Conservation (phyloP, 2,113 vertebrate genomes). For the Ictalurus furcatus region DNA sequence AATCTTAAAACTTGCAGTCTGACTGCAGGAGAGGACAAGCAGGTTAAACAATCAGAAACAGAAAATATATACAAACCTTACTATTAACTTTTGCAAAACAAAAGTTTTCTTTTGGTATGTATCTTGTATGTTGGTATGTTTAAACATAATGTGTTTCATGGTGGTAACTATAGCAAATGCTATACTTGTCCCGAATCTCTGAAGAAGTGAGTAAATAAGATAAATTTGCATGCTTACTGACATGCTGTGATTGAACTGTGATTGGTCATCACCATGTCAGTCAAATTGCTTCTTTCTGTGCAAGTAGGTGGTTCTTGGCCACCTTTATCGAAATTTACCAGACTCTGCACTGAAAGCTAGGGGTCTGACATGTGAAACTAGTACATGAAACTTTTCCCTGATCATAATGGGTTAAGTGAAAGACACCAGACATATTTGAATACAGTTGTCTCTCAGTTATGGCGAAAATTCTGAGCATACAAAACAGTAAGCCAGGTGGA, state of each 20-base stretch:
- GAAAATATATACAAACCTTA: background rate
- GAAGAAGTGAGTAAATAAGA: background rate
- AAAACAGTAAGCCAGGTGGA: conserved; percentile 27
- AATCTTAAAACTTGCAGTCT: background rate
- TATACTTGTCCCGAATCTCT: background rate
- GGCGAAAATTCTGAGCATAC: background rate
- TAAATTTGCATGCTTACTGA: background rate
- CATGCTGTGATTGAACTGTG: background rate
- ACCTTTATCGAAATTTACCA: background rate
- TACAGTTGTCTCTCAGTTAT: conserved; percentile 3
- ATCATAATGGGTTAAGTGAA: background rate
- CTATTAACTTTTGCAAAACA: no score
- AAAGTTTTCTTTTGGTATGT: no score
- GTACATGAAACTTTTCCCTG: background rate
- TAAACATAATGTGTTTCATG: background rate
- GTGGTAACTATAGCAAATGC: background rate
- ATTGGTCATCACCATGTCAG: background rate
- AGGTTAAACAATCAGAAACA: background rate
- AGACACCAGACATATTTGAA: background rate
- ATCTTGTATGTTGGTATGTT: no score
- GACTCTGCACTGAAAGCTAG: background rate
- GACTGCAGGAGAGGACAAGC: background rate
- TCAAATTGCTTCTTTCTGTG: background rate
- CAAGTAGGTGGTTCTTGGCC: background rate
- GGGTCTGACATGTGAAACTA: background rate